Conservation (phyloP, 2,888 invertebrate species). For the Rhamnusium bicolor region DNA sequence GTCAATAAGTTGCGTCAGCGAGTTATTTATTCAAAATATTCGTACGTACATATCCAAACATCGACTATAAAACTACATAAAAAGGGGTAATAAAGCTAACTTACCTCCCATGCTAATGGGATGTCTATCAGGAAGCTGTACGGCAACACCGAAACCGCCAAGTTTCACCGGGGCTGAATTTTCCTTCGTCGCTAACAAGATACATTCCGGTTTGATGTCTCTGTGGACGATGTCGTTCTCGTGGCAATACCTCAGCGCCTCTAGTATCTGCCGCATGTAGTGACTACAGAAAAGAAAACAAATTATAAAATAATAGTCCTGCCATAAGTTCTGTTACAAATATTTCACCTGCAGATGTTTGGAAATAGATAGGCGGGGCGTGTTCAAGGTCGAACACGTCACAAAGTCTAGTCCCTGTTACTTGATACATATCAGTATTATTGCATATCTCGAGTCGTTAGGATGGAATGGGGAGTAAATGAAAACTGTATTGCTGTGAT, state of each 20-base stretch:
- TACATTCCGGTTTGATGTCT: conserved; percentile 97
- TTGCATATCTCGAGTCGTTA: too few relatives aligned
- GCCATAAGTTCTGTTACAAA: too few relatives aligned
- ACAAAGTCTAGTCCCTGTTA: too few relatives aligned
- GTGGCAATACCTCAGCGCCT: conserved; percentile 97
- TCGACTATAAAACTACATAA: conserved; percentile 23
- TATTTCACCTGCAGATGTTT: too few relatives aligned
- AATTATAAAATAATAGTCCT: neutral
- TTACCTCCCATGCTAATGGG: conserved; percentile 61
- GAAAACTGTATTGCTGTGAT: too few relatives aligned
- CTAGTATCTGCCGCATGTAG: conserved; percentile 98
- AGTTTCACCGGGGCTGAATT: conserved; percentile 99
- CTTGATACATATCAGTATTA: too few relatives aligned
- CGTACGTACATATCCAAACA: conserved; percentile 14
- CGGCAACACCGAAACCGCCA: conserved; percentile 97
- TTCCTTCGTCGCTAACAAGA: conserved; percentile 94
- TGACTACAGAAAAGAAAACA: conserved; percentile 81
- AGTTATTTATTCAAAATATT: conserved; percentile 19
- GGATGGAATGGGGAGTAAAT: too few relatives aligned
- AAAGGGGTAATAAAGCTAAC: too few relatives aligned
- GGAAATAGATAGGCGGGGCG: too few relatives aligned
- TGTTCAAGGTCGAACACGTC: too few relatives aligned
- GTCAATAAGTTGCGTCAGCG: conserved; percentile 24
- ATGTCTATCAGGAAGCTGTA: conserved; percentile 89
- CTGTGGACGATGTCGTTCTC: conserved; percentile 98